Conservation (phyloP, 2,888 invertebrate species). For the Junonia oenone region DNA sequence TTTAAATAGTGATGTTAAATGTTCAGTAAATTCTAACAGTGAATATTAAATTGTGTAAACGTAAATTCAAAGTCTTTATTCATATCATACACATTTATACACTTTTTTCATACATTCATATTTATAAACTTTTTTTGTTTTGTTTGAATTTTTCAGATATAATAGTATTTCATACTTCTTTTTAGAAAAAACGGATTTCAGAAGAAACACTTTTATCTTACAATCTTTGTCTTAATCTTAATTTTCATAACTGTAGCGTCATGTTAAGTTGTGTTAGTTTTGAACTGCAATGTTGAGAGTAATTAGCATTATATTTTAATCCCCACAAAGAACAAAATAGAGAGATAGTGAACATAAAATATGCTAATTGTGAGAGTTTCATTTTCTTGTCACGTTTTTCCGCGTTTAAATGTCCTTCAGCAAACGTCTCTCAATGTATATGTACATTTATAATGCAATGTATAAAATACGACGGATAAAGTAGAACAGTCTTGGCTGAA, state of each 20-base stretch:
- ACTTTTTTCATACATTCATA: no score
- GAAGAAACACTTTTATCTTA: background rate
- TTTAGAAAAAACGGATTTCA: background rate
- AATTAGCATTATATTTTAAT: slow-evolving; percentile 57
- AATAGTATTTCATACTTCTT: no score
- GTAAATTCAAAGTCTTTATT: no score
- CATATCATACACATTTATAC: no score
- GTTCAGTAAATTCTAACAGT: slow-evolving; percentile 29
- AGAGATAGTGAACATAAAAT: slow-evolving; percentile 56
- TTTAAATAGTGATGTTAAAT: no score
- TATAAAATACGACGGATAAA: background rate
- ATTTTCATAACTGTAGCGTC: background rate
- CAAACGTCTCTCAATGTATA: slow-evolving; percentile 64
- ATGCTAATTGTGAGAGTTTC: slow-evolving; percentile 61
- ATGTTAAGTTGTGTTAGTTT: background rate
- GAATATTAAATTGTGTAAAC: slow-evolving; percentile 46
- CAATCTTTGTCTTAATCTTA: background rate
- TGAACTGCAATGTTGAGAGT: slow-evolving; percentile 7
- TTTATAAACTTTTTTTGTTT: no score
- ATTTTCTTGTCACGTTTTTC: slow-evolving; percentile 72
- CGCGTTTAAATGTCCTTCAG: slow-evolving; percentile 63
- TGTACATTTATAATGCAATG: slow-evolving; percentile 48
- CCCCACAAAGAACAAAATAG: slow-evolving; percentile 54
- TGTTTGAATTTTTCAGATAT: no score
- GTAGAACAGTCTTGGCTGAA: background rate